phyloP scores from a whole-genome alignment of 2,888 invertebrate species.

The Pyrochroa serraticornis region DNA sequence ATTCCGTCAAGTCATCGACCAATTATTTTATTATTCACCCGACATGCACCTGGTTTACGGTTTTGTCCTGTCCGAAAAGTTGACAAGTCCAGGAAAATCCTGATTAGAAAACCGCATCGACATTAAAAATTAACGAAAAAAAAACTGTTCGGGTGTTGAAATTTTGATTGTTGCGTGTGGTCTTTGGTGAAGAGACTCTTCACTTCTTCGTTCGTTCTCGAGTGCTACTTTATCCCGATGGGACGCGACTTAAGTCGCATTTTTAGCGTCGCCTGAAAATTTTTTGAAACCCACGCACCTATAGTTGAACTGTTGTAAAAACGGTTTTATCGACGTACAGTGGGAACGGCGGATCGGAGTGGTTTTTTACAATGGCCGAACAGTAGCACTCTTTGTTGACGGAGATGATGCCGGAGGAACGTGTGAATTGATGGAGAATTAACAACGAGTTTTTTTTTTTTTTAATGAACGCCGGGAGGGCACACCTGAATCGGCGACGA shows the following conservation, averaged over 20 bases:
- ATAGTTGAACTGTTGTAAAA: slow-evolving; percentile 18
- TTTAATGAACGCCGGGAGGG: slow-evolving; percentile 36
- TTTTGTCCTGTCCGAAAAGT: slow-evolving; percentile 19
- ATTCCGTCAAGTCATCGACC: slow-evolving; percentile 56
- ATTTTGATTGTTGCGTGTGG: too few species aligned
- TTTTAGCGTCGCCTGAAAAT: slow-evolving; percentile 14
- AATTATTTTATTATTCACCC: slow-evolving; percentile 49
- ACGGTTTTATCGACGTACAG: slow-evolving; percentile 25
- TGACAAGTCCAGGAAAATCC: slow-evolving; percentile 6
- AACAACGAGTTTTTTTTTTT: slow-evolving; percentile 31
- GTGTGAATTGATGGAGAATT: slow-evolving; percentile 49
- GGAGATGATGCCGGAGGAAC: slow-evolving; percentile 47
- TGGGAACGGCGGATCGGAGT: slow-evolving; percentile 27
- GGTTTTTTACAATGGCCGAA: slow-evolving; percentile 46
- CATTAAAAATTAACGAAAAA: neutral
- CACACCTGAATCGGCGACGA: slow-evolving; percentile 37
- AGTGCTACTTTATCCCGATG: too few species aligned
- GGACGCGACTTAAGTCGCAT: too few species aligned
- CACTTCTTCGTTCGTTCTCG: too few species aligned
- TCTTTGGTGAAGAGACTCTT: too few species aligned
- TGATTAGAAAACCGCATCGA: neutral
- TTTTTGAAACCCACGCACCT: slow-evolving; percentile 25
- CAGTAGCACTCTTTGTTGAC: slow-evolving; percentile 48
- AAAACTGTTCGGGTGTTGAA: too few species aligned
- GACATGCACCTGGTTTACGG: slow-evolving; percentile 42